Evolutionary conservation across 2,113 vertebrate species (phyloP), one percentile per base, ranked within the genome.

Genomic region (Thinocorus orbignyianus): DNA sequence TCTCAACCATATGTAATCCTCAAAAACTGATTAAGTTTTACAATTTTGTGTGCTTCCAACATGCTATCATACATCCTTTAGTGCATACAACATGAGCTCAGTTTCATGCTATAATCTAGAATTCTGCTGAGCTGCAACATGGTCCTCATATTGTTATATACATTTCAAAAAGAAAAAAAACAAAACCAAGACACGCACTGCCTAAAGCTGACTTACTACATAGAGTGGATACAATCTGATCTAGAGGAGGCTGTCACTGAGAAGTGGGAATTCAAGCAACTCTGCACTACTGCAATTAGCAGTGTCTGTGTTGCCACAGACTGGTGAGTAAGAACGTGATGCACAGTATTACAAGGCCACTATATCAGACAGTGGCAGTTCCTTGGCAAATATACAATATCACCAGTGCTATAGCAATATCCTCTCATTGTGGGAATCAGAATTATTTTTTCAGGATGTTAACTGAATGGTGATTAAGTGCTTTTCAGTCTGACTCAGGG

Each of bases 81-180:
- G 51, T 1, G 6, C 18, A 7, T 3, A 6, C 3, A 30, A 60
- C 22, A 31, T 6, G 2, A 1, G 2, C 26, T 54, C 9, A 14
- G 10, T 44, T 77, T 66, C 24, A 14, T 19, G 41, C 17, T 11
- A 17, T 31, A 22, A 24, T 48, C 0, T 23, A 39, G 5, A 35
- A 44, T 44, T 80, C 42, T 61, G 26, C 30, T 69, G 66, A 71
- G 52, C 46, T 74, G 39, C 54, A 52, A 41, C 31, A 77, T 1
- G 2, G 44, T n/a, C 44, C 19, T 86, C 16, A 42, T 20, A 5
- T 30, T 35, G 17, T 17, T 85, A 23, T 31, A n/a, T 25, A 42
- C 3, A 7, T 33, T 52, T 69, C 2, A 4, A 55, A 64, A 68
- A 41, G 5, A 7, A 55, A 69, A 69, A 9, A 35, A 28, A 28